These are phyloP conservation scores for Anthopleura xanthogrammica DNA, from an alignment of 92 coral and sea anemone genomes.

Conservation along the genomic window DNA sequence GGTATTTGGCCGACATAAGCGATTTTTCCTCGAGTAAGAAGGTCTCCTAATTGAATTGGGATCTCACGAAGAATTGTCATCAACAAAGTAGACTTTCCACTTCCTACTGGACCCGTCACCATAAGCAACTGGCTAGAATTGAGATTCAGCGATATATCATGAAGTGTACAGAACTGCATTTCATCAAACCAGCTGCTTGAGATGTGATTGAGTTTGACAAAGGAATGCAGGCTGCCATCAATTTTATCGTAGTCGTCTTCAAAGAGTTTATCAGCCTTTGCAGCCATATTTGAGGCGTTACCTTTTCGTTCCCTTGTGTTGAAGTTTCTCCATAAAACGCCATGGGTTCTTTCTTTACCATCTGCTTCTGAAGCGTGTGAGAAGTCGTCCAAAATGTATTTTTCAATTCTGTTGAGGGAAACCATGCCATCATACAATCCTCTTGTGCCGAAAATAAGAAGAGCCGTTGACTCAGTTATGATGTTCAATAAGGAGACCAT, in stretches of 20 bases:
- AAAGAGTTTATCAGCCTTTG: background rate
- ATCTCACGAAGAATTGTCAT: slow-evolving; percentile 2
- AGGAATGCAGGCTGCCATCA: background rate
- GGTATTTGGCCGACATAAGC: slow-evolving; percentile 10
- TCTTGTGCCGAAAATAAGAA: background rate
- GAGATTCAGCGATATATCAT: background rate
- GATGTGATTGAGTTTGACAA: background rate
- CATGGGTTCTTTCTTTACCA: background rate
- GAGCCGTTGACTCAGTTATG: background rate
- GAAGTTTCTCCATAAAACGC: background rate
- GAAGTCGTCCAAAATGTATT: background rate
- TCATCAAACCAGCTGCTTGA: slow-evolving; percentile 5
- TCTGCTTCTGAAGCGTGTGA: background rate
- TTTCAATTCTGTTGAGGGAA: background rate
- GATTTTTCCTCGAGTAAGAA: background rate
- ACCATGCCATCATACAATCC: background rate
- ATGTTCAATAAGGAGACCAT: background rate
- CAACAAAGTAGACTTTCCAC: slow-evolving; percentile 8
- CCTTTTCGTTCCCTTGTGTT: background rate
- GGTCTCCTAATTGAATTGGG: background rate
- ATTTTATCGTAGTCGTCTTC: background rate
- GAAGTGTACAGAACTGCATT: background rate
- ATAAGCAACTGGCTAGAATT: background rate
- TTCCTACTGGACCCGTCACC: slow-evolving; percentile 18
- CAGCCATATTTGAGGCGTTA: background rate